A percentile compares a stretch with the other conserved stretches of the same genome.
Evolutionary conservation across 2,888 invertebrate species (phyloP).

Genomic region (Galerucella nymphaeae): DNA sequence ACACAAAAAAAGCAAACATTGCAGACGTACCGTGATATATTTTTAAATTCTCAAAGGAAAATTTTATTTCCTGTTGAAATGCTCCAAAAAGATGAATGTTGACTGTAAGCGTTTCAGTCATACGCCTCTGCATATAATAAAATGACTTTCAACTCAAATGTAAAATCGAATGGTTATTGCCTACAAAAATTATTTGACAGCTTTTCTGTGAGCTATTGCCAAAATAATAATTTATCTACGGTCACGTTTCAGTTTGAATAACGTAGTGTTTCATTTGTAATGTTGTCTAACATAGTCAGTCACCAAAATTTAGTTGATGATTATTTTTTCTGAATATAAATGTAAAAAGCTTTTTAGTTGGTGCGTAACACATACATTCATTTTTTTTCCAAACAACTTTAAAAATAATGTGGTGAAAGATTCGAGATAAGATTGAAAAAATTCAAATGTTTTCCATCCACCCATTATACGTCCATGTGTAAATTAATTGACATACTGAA

Average conservation of each 20-base stretch:
- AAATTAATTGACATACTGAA: too few relatives aligned
- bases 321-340: background rate
- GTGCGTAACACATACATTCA: background rate
- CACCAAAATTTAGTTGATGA: background rate
- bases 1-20: too few relatives aligned
- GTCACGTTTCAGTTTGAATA: conserved; percentile 29
- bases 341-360: background rate
- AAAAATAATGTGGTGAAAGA: too few relatives aligned
- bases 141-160: conserved; percentile 20
- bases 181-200: conserved; percentile 42
- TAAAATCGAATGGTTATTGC: conserved; percentile 25
- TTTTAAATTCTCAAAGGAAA: background rate
- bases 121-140: conserved; percentile 31
- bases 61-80: conserved; percentile 17
- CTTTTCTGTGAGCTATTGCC: conserved; percentile 44
- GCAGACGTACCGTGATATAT: background rate
- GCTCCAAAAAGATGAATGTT: conserved; percentile 16
- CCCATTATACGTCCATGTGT: too few relatives aligned
- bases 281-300: too few relatives aligned
- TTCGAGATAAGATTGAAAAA: too few relatives aligned
- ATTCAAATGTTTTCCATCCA: too few relatives aligned
- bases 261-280: conserved; percentile 30
- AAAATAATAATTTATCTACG: conserved; percentile 40
- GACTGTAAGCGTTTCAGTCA: conserved; percentile 28
- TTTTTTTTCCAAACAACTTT: background rate